Evolutionary conservation across 2,888 invertebrate species (phyloP).

Genomic region (Leucoptera coffeella): DNA sequence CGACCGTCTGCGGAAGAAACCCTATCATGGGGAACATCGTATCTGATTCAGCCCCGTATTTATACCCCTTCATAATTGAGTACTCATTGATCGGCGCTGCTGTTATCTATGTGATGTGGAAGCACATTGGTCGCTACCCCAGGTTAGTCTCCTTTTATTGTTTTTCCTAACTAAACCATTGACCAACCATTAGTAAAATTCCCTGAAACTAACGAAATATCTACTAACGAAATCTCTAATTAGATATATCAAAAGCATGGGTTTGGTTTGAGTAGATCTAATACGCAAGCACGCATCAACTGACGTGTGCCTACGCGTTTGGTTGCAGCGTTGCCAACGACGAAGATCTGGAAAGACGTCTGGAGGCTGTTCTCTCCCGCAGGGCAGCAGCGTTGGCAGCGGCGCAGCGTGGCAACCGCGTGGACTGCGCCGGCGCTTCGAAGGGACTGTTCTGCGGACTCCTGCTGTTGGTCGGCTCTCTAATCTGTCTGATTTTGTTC

Average conservation of each 20-base stretch:
- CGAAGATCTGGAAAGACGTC: constrained; percentile 81
- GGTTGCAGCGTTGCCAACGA: constrained; percentile 58
- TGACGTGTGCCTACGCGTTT: constrained; percentile 33
- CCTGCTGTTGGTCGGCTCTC: constrained; percentile 79
- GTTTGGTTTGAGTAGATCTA: background rate
- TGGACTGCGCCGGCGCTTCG: constrained; percentile 93
- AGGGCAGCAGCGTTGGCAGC: constrained; percentile 82
- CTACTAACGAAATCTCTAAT: no score
- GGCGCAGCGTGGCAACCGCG: constrained; percentile 73
- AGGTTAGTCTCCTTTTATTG: constrained; percentile 44
- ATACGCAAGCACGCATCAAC: constrained; percentile 7
- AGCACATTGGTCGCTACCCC: constrained; percentile 84
- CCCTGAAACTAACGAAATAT: no score
- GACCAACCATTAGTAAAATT: background rate
- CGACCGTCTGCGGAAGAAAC: constrained; percentile 68
- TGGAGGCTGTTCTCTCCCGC: constrained; percentile 82
- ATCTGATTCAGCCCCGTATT: constrained; percentile 87
- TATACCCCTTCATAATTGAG: constrained; percentile 94
- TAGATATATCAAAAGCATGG: background rate
- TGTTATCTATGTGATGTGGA: constrained; percentile 95
- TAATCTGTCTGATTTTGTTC: constrained; percentile 92
- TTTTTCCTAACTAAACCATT: background rate
- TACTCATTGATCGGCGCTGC: constrained; percentile 93
- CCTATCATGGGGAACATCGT: constrained; percentile 92
- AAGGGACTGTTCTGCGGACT: constrained; percentile 90